A percentile compares a stretch with the other conserved stretches of the same genome.
Evolutionary conservation across 1,140 invertebrate genomes (phyloP).

Genomic region (Drosophila mojavensis): DNA sequence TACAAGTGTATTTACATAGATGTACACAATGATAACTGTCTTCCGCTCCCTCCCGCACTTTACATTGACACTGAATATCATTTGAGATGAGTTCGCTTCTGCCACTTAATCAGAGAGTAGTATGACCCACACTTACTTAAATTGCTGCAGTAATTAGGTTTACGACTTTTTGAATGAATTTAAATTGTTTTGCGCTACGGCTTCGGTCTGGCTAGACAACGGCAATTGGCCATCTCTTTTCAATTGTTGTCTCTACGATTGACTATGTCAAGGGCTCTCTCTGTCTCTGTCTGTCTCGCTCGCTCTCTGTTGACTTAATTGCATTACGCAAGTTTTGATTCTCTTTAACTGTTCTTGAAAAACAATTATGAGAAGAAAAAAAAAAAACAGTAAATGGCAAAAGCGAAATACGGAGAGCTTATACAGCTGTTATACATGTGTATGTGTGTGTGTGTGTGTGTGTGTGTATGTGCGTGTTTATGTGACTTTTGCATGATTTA

Average conservation of each 20-base stretch:
- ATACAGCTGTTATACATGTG: not conserved
- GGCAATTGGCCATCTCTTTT: not conserved
- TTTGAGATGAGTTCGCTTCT: slow-evolving; percentile 44
- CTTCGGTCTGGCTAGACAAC: slow-evolving; percentile 16
- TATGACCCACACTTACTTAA: slow-evolving; percentile 22
- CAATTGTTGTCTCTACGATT: slow-evolving; percentile 25
- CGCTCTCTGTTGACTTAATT: slow-evolving; percentile 54
- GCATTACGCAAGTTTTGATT: slow-evolving; percentile 66
- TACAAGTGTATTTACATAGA: not conserved
- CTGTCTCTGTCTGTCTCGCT: not conserved
- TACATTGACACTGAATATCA: slow-evolving; percentile 66
- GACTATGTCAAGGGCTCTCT: slow-evolving; percentile 69
- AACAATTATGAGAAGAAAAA: slow-evolving; percentile 32
- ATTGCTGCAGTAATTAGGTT: slow-evolving; percentile 61
- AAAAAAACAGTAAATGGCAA: not conserved
- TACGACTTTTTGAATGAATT: slow-evolving; percentile 69
- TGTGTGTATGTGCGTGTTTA: slow-evolving; percentile 2
- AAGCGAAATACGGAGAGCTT: slow-evolving; percentile 4
- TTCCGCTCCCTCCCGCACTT: slow-evolving; percentile 5
- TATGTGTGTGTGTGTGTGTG: not conserved
- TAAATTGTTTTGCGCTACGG: slow-evolving; percentile 65
- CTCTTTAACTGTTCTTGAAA: slow-evolving; percentile 51
- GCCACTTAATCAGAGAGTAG: slow-evolving; percentile 11
- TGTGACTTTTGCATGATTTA: slow-evolving; percentile 33
- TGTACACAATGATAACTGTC: not conserved